A percentile compares a stretch with the other conserved stretches of the same genome.
phyloP scores from a whole-genome alignment of 2,113 vertebrate species.

The Passer montanus region DNA sequence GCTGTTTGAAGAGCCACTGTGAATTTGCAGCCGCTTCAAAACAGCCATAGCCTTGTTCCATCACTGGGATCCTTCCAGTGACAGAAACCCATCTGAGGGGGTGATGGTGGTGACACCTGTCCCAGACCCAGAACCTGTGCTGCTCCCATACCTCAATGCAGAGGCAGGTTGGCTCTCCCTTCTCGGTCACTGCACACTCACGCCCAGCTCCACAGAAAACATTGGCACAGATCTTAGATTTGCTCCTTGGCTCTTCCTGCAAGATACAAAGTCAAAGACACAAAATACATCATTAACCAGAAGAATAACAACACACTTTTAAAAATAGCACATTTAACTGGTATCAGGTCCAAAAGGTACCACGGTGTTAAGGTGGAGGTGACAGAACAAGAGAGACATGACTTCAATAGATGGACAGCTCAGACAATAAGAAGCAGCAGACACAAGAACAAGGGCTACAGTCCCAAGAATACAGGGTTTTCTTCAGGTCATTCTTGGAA shows the following conservation, averaged over 20 bases:
- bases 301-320: not conserved
- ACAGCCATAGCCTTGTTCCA: not conserved
- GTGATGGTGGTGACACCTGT: not conserved
- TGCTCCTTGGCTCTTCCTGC: conserved; percentile 89
- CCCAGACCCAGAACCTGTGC: not conserved
- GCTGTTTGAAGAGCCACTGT: not conserved
- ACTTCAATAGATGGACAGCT: not conserved
- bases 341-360: not conserved
- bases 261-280: conserved; percentile 44
- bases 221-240: conserved; percentile 98
- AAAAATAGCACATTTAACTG: not conserved
- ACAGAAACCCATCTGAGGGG: accelerated
- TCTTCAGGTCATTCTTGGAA: not conserved
- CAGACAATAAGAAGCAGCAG: not conserved
- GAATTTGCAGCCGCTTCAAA: not conserved
- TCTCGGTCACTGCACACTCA: conserved; percentile 93
- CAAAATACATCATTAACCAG: not conserved
- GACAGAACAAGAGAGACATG: not conserved
- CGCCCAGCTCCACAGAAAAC: conserved; percentile 97
- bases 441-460: not conserved
- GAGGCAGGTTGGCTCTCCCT: conserved; percentile 94
- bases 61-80: not conserved
- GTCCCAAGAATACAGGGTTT: not conserved
- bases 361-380: not conserved
- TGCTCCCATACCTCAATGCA: conserved; percentile 89